phyloP scores from a whole-genome alignment of 2,797 vertebrate species.

The Sandelia bainsii region DNA sequence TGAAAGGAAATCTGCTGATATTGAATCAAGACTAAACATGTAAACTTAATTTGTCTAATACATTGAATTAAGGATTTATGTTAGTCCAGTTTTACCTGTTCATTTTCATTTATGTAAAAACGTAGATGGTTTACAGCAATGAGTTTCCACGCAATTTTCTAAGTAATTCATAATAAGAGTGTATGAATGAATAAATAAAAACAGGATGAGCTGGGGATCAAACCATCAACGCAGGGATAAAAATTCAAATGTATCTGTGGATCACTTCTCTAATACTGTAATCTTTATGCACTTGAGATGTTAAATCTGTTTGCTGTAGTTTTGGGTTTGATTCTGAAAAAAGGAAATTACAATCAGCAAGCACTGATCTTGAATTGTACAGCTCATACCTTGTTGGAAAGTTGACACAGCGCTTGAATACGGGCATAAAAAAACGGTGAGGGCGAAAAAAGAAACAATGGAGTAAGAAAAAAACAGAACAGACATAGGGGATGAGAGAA shows the following conservation, averaged over 20 bases:
- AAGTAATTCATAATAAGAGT: no score
- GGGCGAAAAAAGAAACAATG: background rate
- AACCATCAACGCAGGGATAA: background rate
- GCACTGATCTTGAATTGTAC: background rate
- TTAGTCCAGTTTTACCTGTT: no score
- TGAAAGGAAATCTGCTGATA: no score
- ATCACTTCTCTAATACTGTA: background rate
- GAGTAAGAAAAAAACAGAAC: constrained; percentile 26
- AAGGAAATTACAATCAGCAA: background rate
- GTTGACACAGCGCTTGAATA: background rate
- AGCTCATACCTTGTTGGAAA: background rate
- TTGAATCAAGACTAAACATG: no score
- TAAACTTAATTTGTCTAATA: no score
- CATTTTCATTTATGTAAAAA: no score
- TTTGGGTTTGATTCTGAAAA: background rate
- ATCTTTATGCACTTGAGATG: background rate
- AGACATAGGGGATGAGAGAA: constrained; percentile 62
- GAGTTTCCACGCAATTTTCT: no score
- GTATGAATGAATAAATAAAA: no score
- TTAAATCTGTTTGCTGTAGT: background rate
- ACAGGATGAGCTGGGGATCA: no score
- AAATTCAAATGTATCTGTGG: background rate
- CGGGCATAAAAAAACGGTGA: background rate
- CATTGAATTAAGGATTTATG: no score
- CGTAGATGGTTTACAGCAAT: no score